Evolutionary conservation across 2,113 vertebrate species (phyloP).

Genomic region (Ceuthmochares aereus): DNA sequence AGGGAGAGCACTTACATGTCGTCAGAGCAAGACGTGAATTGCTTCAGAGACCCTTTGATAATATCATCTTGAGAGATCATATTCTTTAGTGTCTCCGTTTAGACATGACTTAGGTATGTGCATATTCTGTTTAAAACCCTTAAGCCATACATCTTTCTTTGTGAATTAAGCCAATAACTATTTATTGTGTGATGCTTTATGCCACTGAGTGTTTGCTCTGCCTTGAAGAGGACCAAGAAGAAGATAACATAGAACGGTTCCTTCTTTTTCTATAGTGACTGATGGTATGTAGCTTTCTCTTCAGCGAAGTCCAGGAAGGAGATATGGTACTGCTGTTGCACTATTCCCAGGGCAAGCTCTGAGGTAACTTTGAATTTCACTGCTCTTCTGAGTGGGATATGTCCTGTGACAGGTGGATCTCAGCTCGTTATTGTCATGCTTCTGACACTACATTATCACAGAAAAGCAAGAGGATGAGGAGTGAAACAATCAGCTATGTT

Average conservation of each 20-base stretch:
- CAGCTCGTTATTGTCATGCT: accelerated
- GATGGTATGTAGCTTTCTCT: background rate
- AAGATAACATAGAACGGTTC: background rate
- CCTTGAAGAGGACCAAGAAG: background rate
- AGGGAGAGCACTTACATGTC: accelerated
- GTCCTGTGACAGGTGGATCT: background rate
- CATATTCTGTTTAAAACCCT: background rate
- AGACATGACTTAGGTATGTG: too few species aligned
- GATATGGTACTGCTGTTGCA: too few species aligned
- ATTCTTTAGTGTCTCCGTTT: background rate
- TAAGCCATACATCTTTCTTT: background rate
- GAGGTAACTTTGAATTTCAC: background rate
- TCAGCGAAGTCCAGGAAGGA: background rate
- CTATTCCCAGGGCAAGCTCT: background rate
- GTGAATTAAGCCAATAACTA: background rate
- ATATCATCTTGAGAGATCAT: background rate
- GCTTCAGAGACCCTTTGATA: background rate
- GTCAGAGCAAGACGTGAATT: background rate
- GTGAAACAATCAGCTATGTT: background rate
- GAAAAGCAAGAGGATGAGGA: background rate
- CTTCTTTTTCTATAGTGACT: background rate
- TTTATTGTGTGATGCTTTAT: background rate
- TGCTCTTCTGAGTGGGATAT: background rate
- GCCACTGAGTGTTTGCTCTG: background rate
- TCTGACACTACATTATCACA: background rate